Base-by-base conservation (phyloP, 2,888 invertebrate species). In the Acrobasis consociella region DNA sequence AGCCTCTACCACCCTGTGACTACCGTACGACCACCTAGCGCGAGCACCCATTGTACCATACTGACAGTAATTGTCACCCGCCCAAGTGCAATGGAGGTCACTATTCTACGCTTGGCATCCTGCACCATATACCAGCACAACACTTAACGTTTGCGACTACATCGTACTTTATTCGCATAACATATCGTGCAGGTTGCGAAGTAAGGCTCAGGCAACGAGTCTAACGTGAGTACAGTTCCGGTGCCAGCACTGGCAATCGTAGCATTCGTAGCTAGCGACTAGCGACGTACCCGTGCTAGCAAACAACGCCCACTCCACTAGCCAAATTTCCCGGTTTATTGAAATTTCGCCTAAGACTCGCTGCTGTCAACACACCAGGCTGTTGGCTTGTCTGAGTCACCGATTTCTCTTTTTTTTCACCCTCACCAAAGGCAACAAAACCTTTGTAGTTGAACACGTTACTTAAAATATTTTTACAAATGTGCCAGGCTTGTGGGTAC, bases 331-430 rank as follows among this genome's bases (percentile, higher is more conserved):
- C 31, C 39, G n/a, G 2, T 53, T 42, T 16, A 42, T 56, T 46
- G 52, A 52, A 31, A 56, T 56, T 13, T 42, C 56, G 56, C 56
- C 56, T 56, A 56, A 56, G 8, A 42, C 31, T 5, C 42, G 56
- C 56, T 46, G 56, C 56, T 56, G 56, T 42, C 42, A 13, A 56
- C 56, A 56, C 56, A 46, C 31, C 31, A 31, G 22, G 22, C 22
- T 31, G 31, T 31, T 31, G 7, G 31, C 5, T 31, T 5, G 31
- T 31, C 31, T 31, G 31, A 7, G 7, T 0, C 31, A 22, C 22
- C 22, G 22, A 22, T 8, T 31, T 31, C n/a, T n/a, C n/a, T n/a
- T n/a, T n/a, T n/a, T n/a, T 31, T 31, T 0, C 31, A 1, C 31
- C 7, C 7, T 31, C 31, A 31, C 31, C 31, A 2, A 31, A 31